Conservation (phyloP, 2,113 vertebrate genomes). For the Phylloscopus whistleri region DNA sequence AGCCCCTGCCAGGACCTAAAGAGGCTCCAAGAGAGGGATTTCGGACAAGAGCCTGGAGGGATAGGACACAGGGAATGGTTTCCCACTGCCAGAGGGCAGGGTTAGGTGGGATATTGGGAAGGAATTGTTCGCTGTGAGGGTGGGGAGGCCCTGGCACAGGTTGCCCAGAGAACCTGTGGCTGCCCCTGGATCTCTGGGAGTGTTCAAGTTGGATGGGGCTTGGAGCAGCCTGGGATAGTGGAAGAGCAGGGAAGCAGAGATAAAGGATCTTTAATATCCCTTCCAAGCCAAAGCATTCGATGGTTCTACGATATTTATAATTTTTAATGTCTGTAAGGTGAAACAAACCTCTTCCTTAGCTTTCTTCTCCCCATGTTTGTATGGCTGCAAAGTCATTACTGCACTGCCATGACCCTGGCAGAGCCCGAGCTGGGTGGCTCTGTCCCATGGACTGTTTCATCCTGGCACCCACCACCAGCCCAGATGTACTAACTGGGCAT, state of each 20-base stretch:
- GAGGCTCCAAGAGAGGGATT: background rate
- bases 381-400: fast-evolving
- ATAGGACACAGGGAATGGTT: background rate
- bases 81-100: background rate
- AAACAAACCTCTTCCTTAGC: background rate
- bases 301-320: background rate
- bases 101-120: fast-evolving
- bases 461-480: background rate
- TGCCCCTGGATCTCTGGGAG: too few species aligned
- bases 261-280: background rate
- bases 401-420: background rate
- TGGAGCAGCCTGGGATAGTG: background rate
- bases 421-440: background rate
- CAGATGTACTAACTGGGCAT: background rate
- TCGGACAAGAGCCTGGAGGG: fast-evolving
- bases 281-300: background rate
- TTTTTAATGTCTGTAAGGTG: background rate
- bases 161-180: too few species aligned
- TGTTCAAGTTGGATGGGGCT: too few species aligned
- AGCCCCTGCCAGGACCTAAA: fast-evolving
- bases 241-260: background rate
- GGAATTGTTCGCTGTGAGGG: too few species aligned
- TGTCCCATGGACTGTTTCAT: background rate
- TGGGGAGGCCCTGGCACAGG: too few species aligned
- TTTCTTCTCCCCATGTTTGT: background rate